phyloP scores from a whole-genome alignment of 2,797 vertebrate species.

The Rhynchotus rufescens region DNA sequence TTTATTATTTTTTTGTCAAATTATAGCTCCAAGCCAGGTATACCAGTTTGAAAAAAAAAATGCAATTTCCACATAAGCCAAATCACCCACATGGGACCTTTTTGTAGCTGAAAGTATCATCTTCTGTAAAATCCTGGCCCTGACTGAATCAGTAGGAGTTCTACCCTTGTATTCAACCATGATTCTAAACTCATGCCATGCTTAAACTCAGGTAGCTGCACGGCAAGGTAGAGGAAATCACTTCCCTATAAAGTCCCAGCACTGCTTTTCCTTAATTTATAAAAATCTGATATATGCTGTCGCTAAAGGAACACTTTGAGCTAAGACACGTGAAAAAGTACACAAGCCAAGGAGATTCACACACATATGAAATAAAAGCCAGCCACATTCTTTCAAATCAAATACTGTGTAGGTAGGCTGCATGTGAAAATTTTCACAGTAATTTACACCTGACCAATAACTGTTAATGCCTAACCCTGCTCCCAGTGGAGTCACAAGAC shows the following conservation, averaged over 20 bases:
- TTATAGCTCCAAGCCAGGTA: not conserved
- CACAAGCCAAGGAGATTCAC: conserved; percentile 49
- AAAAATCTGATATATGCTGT: not conserved
- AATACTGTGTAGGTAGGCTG: conserved; percentile 27
- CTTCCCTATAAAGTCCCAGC: not conserved
- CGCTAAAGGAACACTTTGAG: conserved; percentile 5
- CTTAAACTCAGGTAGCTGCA: not conserved
- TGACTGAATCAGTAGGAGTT: not conserved
- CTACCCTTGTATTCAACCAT: not conserved
- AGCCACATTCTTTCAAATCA: conserved; percentile 41
- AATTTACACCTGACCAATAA: conserved; percentile 62
- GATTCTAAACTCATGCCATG: not conserved
- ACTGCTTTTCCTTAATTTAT: conserved; percentile 2
- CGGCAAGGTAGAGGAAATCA: not conserved
- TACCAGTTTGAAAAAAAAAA: not conserved
- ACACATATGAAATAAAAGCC: conserved; percentile 48
- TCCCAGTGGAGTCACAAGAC: conserved; percentile 40
- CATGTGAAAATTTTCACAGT: conserved; percentile 81
- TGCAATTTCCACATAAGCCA: not conserved
- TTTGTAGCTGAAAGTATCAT: not conserved
- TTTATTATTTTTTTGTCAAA: not conserved
- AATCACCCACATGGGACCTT: not conserved
- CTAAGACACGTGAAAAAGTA: conserved; percentile 55
- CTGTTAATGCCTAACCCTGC: conserved; percentile 30
- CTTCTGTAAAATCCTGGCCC: not conserved